phyloP scores from a whole-genome alignment of 2,113 vertebrate species.

The Serilophus lunatus region DNA sequence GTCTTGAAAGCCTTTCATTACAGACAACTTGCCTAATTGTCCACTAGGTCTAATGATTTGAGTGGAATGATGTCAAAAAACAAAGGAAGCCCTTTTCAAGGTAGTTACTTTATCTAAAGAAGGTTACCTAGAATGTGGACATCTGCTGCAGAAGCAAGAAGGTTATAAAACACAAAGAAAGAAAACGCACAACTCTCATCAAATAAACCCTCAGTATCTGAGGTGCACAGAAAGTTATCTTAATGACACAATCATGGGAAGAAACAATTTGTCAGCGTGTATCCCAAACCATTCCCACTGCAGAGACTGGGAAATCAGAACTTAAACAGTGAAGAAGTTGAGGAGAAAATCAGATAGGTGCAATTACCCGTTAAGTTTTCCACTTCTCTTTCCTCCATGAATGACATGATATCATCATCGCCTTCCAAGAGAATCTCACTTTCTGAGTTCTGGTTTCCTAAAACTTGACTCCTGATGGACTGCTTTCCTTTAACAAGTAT shows the following conservation, averaged over 20 bases:
- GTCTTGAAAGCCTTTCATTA: constrained; percentile 19
- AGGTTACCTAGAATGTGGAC: not conserved
- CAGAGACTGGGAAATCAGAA: not conserved
- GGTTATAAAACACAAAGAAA: not conserved
- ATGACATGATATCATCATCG: constrained; percentile 93
- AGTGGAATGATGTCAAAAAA: not conserved
- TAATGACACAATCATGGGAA: not conserved
- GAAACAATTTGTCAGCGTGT: not conserved
- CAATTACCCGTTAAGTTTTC: constrained; percentile 91
- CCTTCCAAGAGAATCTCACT: constrained; percentile 87
- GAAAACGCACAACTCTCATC: not conserved
- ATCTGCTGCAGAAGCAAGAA: not conserved
- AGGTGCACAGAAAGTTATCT: not conserved
- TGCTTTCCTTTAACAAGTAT: constrained; percentile 91
- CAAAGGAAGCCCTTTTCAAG: not conserved
- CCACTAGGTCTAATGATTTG: not conserved
- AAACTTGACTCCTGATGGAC: constrained; percentile 89
- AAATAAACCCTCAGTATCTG: not conserved
- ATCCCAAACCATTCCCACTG: not conserved
- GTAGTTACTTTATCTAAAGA: not conserved
- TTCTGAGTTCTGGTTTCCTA: constrained; percentile 92
- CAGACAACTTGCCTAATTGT: not conserved
- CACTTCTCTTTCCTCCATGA: constrained; percentile 94
- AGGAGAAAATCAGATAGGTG: constrained; percentile 39
- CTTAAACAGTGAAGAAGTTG: not conserved